Conservation (phyloP, 2,888 invertebrate genomes). For the Iselma pallidipennis region DNA sequence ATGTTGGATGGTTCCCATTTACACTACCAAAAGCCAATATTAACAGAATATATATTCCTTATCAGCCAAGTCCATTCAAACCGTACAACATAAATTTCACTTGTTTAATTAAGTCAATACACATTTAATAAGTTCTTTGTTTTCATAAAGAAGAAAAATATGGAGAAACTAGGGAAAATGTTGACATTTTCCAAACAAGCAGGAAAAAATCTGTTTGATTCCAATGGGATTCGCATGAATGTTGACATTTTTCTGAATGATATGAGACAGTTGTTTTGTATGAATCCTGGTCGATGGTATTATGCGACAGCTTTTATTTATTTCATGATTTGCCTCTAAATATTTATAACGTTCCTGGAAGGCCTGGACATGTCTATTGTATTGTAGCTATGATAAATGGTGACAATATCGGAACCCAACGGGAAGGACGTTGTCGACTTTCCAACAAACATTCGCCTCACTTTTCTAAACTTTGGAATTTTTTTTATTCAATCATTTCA, state of each 20-base stretch:
- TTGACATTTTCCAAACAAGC: background rate
- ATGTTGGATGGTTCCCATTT: constrained; percentile 19
- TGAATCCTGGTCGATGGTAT: constrained; percentile 9
- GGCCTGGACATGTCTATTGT: constrained; percentile 45
- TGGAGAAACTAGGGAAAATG: too few relatives aligned
- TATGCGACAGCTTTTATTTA: constrained; percentile 44
- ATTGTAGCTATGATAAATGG: constrained; percentile 48
- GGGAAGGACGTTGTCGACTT: constrained; percentile 6
- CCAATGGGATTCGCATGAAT: constrained; percentile 14
- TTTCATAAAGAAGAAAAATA: background rate
- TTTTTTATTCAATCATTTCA: background rate
- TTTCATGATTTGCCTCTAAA: constrained; percentile 52
- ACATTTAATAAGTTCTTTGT: background rate
- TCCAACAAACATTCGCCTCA: background rate
- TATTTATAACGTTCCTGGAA: constrained; percentile 51
- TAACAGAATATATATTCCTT: constrained; percentile 12
- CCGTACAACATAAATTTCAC: background rate
- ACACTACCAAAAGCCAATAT: constrained; percentile 7
- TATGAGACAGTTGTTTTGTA: background rate
- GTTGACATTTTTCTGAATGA: constrained; percentile 29
- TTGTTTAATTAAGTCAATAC: background rate
- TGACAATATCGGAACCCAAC: constrained; percentile 42
- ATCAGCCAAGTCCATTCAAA: constrained; percentile 17
- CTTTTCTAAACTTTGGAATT: background rate
- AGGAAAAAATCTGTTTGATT: background rate